Evolutionary conservation across 2,888 invertebrate genomes (phyloP).

Genomic region (Allophyes oxyacanthae): DNA sequence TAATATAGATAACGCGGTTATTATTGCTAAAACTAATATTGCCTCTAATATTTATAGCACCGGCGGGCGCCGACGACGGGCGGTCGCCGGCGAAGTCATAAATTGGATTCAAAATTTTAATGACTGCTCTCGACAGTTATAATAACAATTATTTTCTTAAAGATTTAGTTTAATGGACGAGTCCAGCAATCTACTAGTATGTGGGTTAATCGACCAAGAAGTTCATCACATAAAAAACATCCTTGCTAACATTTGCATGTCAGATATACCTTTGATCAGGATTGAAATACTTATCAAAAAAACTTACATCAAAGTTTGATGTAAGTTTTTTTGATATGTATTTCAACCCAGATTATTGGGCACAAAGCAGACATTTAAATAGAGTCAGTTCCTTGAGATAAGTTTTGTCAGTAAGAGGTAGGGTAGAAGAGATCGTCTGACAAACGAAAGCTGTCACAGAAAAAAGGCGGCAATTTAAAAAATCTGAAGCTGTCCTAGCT

Average conservation of each 20-base stretch:
- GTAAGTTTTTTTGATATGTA: too few relatives aligned
- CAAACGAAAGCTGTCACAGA: too few relatives aligned
- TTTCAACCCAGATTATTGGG: too few relatives aligned
- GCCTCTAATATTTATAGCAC: conserved; percentile 13
- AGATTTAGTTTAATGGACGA: conserved; percentile 17
- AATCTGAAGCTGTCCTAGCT: too few relatives aligned
- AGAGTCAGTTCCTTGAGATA: too few relatives aligned
- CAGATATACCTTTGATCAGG: too few relatives aligned
- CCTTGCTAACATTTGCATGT: not conserved
- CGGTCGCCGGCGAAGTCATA: not conserved
- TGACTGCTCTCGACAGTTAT: not conserved
- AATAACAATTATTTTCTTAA: conserved; percentile 4
- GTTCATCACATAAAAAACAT: conserved; percentile 2
- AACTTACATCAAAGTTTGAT: too few relatives aligned
- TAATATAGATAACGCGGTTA: not conserved
- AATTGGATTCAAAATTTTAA: conserved; percentile 11
- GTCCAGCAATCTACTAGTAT: not conserved
- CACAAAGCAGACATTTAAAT: too few relatives aligned
- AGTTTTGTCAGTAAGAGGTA: too few relatives aligned
- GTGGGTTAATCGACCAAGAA: conserved; percentile 15
- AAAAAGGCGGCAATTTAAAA: too few relatives aligned
- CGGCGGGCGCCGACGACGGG: not conserved
- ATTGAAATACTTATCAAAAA: too few relatives aligned
- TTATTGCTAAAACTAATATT: conserved; percentile 14
- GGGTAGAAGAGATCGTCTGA: too few relatives aligned